Conservation (phyloP, 1,140 invertebrate species). For the Hydropsyche tenuis region DNA sequence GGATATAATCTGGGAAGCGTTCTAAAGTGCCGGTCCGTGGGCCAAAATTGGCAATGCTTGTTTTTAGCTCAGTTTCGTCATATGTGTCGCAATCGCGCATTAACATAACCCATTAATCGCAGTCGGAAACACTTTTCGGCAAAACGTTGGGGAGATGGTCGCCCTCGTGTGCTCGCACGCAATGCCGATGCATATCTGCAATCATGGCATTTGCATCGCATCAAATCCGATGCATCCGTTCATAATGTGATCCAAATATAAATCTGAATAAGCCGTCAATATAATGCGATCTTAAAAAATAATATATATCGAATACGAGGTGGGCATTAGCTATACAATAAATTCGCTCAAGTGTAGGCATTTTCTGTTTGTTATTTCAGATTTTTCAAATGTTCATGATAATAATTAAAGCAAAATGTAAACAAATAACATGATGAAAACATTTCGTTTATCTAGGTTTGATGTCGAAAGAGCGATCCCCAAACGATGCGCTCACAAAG, state of each 20-base stretch:
- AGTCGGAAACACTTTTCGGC: conserved; percentile 46
- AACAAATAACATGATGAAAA: not conserved
- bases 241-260: conserved; percentile 10
- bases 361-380: too few species aligned
- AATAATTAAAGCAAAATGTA: too few species aligned
- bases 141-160: conserved; percentile 9
- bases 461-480: conserved; percentile 6
- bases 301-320: too few species aligned
- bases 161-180: conserved; percentile 14
- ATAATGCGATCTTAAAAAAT: too few species aligned
- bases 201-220: conserved; percentile 38
- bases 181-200: conserved; percentile 29
- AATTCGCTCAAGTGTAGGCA: too few species aligned
- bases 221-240: conserved; percentile 36
- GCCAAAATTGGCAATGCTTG: not conserved
- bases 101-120: conserved; percentile 49
- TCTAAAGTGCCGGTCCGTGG: too few species aligned
- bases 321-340: too few species aligned
- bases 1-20: too few species aligned
- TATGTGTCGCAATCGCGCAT: conserved; percentile 22
- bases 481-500: conserved; percentile 26
- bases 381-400: too few species aligned
- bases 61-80: not conserved
- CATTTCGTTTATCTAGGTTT: not conserved
- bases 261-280: not conserved